Conservation (phyloP, 2,888 invertebrate genomes). For the Psylliodes chrysocephalus region DNA sequence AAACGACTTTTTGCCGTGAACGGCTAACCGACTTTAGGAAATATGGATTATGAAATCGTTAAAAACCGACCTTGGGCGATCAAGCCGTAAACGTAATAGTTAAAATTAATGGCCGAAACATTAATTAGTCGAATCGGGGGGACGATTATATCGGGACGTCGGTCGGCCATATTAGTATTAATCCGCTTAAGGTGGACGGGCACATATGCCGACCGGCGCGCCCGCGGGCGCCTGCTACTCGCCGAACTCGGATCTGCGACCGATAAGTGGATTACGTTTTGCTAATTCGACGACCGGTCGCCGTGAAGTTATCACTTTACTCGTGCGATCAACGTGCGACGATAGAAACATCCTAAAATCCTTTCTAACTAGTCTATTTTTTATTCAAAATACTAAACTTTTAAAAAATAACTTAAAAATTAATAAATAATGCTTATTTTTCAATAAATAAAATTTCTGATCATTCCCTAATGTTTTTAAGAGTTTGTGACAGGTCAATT, state of each 20-base stretch:
- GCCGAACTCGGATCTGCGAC: slow-evolving; percentile 32
- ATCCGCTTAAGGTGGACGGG: slow-evolving; percentile 53
- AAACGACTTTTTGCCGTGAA: slow-evolving; percentile 3
- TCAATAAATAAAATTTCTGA: too few relatives aligned
- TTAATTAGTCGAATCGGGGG: slow-evolving; percentile 53
- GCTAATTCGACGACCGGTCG: slow-evolving; percentile 21
- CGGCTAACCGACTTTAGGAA: not conserved
- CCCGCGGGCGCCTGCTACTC: slow-evolving; percentile 36
- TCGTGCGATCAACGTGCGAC: not conserved
- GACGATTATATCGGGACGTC: slow-evolving; percentile 50
- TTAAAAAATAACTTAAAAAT: too few relatives aligned
- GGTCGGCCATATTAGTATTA: slow-evolving; percentile 51
- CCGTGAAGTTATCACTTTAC: slow-evolving; percentile 6
- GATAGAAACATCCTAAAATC: too few relatives aligned
- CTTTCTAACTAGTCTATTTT: too few relatives aligned
- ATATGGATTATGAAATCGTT: slow-evolving; percentile 3
- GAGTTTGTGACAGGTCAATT: too few relatives aligned
- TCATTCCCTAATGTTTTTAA: too few relatives aligned
- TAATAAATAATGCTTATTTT: too few relatives aligned
- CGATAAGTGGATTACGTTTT: slow-evolving; percentile 39
- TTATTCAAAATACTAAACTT: too few relatives aligned
- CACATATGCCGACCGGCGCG: slow-evolving; percentile 38
- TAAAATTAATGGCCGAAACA: slow-evolving; percentile 51
- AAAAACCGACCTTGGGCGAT: slow-evolving; percentile 15
- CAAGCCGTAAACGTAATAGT: slow-evolving; percentile 17